These are phyloP conservation scores for Drosophila robusta DNA, from an alignment of 2,888 invertebrate genomes.

Conservation along the genomic window DNA sequence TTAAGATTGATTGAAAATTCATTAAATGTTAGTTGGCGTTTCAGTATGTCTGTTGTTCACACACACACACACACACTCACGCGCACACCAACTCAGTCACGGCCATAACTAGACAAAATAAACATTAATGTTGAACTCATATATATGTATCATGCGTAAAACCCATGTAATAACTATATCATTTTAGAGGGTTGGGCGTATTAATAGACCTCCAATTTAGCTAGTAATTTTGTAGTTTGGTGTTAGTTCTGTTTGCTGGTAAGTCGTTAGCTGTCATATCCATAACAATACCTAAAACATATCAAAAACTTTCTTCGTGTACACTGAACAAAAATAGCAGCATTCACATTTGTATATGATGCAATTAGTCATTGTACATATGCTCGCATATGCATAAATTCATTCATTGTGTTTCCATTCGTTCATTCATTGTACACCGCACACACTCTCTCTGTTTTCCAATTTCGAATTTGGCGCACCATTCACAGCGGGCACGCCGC, in stretches of 20 bases:
- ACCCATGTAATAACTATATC: slow-evolving; percentile 3
- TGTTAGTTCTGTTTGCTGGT: slow-evolving; percentile 55
- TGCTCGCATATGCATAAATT: slow-evolving; percentile 12
- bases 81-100: slow-evolving; percentile 27
- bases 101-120: neutral
- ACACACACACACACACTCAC: slow-evolving; percentile 17
- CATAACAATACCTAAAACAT: slow-evolving; percentile 13
- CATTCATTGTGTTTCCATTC: slow-evolving; percentile 33
- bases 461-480: slow-evolving; percentile 66
- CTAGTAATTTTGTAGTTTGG: slow-evolving; percentile 56
- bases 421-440: slow-evolving; percentile 34
- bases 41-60: slow-evolving; percentile 72
- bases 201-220: slow-evolving; percentile 25
- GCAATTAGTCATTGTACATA: slow-evolving; percentile 24
- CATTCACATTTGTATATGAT: neutral
- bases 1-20: slow-evolving; percentile 62
- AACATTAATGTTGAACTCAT: slow-evolving; percentile 37
- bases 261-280: slow-evolving; percentile 46
- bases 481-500: slow-evolving; percentile 61
- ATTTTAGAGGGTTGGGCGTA: slow-evolving; percentile 26
- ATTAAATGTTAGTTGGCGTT: slow-evolving; percentile 77
- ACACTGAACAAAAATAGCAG: slow-evolving; percentile 2
- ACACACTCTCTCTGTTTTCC: slow-evolving; percentile 17
- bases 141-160: slow-evolving; percentile 23
- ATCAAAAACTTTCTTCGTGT: slow-evolving; percentile 6